Conservation (phyloP, 1,140 invertebrate species). For the Eriocheir sinensis region DNA sequence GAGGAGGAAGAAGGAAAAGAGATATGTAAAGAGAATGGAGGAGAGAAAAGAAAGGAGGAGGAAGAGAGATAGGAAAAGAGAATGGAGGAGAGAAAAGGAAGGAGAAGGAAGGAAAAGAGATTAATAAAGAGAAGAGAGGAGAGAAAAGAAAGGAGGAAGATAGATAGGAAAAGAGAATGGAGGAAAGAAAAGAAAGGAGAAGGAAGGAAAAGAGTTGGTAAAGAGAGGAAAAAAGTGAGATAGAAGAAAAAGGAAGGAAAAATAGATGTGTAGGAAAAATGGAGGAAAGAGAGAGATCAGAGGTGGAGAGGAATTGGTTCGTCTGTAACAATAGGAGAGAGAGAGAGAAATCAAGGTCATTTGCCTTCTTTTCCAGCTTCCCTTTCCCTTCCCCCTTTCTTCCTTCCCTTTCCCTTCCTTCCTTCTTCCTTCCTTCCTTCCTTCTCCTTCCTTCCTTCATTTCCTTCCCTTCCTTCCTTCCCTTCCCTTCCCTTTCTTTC, state of each 20-base stretch:
- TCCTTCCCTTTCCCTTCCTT: not conserved
- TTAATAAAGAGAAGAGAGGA: not conserved
- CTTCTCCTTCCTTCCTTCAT: too few relatives aligned
- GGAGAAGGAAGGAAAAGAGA: not conserved
- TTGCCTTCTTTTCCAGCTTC: not conserved
- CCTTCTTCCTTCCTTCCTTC: not conserved
- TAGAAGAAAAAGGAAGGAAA: not conserved
- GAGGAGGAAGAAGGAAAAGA: too few relatives aligned
- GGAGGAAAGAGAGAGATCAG: not conserved
- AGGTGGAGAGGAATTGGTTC: not conserved
- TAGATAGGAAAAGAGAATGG: not conserved
- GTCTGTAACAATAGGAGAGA: not conserved
- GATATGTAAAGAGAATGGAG: too few relatives aligned
- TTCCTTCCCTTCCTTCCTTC: not conserved
- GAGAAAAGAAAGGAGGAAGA: not conserved
- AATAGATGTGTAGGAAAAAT: not conserved
- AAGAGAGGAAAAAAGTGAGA: too few relatives aligned
- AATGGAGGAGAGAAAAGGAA: not conserved
- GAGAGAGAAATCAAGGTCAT: not conserved
- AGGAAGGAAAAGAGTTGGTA: too few relatives aligned
- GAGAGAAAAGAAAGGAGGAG: too few relatives aligned
- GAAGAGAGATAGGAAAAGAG: constrained; percentile 9
- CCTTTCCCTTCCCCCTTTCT: not conserved
- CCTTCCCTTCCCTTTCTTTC: not conserved
- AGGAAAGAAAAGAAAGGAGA: not conserved